These are phyloP conservation scores for Pammene fasciana DNA, from an alignment of 2,888 invertebrate species.

Conservation along the genomic window DNA sequence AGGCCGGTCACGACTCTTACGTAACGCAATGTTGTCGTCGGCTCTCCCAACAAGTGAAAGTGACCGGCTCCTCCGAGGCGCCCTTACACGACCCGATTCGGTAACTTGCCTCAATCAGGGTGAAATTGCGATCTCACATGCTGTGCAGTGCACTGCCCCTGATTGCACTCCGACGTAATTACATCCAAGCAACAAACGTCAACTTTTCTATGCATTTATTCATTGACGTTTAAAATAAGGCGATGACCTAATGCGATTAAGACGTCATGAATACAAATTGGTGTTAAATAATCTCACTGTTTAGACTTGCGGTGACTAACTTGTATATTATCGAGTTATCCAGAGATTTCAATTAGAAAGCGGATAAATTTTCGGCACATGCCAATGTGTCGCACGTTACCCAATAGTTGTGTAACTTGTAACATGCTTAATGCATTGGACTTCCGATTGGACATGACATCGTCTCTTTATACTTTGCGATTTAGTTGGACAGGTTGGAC, in stretches of 20 bases:
- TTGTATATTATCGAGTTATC: slow-evolving; percentile 48
- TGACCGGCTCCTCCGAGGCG: slow-evolving; percentile 50
- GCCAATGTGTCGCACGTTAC: slow-evolving; percentile 67
- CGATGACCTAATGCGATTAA: slow-evolving; percentile 31
- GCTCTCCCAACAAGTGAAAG: slow-evolving; percentile 62
- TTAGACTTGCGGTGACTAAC: slow-evolving; percentile 40
- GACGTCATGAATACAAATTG: slow-evolving; percentile 21
- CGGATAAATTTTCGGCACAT: slow-evolving; percentile 64
- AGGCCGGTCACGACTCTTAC: slow-evolving; percentile 56
- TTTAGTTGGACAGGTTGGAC: slow-evolving; percentile 25
- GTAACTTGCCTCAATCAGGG: slow-evolving; percentile 55
- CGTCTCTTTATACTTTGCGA: slow-evolving; percentile 50
- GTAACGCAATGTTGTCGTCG: slow-evolving; percentile 46
- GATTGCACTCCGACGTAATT: slow-evolving; percentile 22
- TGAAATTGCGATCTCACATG: slow-evolving; percentile 41
- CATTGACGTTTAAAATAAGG: slow-evolving; percentile 32
- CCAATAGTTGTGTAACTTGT: slow-evolving; percentile 71
- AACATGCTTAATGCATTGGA: slow-evolving; percentile 69
- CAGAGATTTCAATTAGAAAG: slow-evolving; percentile 67
- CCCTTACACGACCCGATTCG: slow-evolving; percentile 57
- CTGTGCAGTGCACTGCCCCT: slow-evolving; percentile 24
- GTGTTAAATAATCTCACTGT: slow-evolving; percentile 26
- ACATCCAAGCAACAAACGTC: slow-evolving; percentile 30
- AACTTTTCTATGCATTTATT: slow-evolving; percentile 37
- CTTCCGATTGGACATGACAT: slow-evolving; percentile 76